These are phyloP conservation scores for Liopterus haemorrhoidalis DNA, from an alignment of 2,888 invertebrate species.

Conservation along the genomic window DNA sequence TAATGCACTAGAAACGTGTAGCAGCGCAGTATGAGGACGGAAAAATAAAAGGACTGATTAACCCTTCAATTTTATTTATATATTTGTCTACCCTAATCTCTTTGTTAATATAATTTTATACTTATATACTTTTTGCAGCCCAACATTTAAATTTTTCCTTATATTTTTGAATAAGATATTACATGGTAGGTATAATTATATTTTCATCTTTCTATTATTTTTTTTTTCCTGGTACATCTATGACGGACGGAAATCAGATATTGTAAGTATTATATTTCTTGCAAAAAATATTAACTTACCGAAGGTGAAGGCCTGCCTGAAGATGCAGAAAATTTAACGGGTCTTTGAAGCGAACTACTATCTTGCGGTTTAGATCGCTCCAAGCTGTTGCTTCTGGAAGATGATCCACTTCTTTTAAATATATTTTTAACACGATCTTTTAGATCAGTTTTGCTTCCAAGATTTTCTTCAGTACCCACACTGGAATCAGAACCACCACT, in stretches of 20 bases:
- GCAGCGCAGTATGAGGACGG: too few relatives aligned
- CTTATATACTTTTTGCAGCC: not conserved
- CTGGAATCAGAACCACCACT: constrained; percentile 44
- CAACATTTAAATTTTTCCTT: too few relatives aligned
- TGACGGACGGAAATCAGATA: not conserved
- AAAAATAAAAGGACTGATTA: too few relatives aligned
- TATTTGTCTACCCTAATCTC: too few relatives aligned
- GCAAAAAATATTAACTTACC: constrained; percentile 30
- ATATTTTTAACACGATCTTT: constrained; percentile 76
- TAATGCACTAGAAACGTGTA: too few relatives aligned
- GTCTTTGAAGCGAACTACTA: constrained; percentile 47
- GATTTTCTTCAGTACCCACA: constrained; percentile 49
- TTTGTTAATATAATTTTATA: too few relatives aligned
- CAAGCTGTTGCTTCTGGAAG: constrained; percentile 63
- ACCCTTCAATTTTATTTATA: not conserved
- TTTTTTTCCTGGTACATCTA: too few relatives aligned
- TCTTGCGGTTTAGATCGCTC: constrained; percentile 39
- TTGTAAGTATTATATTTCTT: not conserved
- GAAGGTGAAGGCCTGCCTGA: constrained; percentile 39
- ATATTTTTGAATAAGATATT: too few relatives aligned
- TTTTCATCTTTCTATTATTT: not conserved
- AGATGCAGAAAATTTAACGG: constrained; percentile 50
- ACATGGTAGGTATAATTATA: not conserved
- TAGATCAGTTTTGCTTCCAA: constrained; percentile 67
- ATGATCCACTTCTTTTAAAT: constrained; percentile 65